Base-by-base conservation (phyloP, 1,140 invertebrate species). In the Stegodyphus mimosarum region DNA sequence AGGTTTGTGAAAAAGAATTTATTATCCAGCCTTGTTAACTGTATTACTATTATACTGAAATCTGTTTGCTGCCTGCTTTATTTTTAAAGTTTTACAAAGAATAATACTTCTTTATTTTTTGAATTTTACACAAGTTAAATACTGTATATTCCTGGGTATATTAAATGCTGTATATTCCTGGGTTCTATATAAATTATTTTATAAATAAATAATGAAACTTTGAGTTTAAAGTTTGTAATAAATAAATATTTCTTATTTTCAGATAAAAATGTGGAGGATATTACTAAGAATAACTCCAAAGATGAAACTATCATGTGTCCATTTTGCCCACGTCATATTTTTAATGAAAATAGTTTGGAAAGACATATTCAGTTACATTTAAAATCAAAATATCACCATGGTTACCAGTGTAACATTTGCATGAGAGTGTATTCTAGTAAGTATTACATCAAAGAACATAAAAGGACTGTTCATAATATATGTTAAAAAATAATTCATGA, bases 381-480 rank as follows among this genome's bases (percentile, higher is more conserved):
- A 50, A 17, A 51, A 15, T 53, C 64, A 2, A 70, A 79, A 52
- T 33, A 52, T 49, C 33, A 33, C 33, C 49, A 50, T 3, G 67
- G 66, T 33, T 69, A 70, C 52, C 77, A 79, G 52, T 79, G 77
- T 52, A 49, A 79, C 18, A 51, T 79, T 18, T 79, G 77, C 51
- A 53, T 51, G 17, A 69, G 52, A 18, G 64, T 79, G 9, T 79
- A 79, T 48, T 79, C 77, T 1, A 79, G 77, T 33, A 79, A 79
- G 67, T 69, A 79, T 18, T 79, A 79, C 10, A 70, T 79, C n/a
- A 79, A 79, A 55, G 77, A 79, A 33, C 77, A 79, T 52, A 79
- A 79, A 50, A 79, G 49, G 69, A 79, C 77, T 33, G 67, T 79
- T 33, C 77, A 79, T 11, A 79, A 79, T 70, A 33, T 79, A 33